Conservation (phyloP, 2,113 vertebrate genomes). For the Coracopsis vasa region DNA sequence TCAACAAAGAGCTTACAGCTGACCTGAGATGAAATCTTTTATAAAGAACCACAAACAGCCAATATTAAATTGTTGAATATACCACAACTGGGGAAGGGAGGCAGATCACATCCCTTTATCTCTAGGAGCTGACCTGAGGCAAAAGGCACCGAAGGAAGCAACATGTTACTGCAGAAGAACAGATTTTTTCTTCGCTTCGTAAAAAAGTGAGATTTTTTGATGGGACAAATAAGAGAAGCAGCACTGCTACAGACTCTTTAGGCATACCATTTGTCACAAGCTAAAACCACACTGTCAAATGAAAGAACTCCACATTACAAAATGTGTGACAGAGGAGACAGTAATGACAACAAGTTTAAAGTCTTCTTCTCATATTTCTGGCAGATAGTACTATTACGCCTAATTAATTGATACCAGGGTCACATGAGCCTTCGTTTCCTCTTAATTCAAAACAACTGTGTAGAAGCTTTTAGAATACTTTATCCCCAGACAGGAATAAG, state of each 20-base stretch:
- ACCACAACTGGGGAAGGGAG: not conserved
- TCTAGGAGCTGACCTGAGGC: not conserved
- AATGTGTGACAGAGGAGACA: not conserved
- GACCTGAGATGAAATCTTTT: not conserved
- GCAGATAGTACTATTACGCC: not conserved
- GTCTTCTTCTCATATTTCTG: not conserved
- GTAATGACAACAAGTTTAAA: not conserved
- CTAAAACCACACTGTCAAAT: not conserved
- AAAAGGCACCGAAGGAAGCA: not conserved
- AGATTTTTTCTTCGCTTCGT: not conserved
- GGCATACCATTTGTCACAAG: not conserved
- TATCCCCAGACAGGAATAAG: not conserved
- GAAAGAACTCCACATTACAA: not conserved
- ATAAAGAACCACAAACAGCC: not conserved
- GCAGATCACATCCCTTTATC: not conserved
- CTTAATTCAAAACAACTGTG: not conserved
- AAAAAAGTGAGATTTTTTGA: not conserved
- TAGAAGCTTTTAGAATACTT: not conserved
- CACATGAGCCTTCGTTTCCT: not conserved
- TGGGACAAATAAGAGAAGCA: not conserved
- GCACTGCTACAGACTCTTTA: not conserved
- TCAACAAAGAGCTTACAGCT: not conserved
- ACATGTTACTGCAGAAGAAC: not conserved
- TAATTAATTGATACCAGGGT: not conserved
- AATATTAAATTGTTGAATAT: not conserved